These are phyloP conservation scores for Charanyca ferruginea DNA, from an alignment of 2,888 invertebrate species.

Conservation along the genomic window DNA sequence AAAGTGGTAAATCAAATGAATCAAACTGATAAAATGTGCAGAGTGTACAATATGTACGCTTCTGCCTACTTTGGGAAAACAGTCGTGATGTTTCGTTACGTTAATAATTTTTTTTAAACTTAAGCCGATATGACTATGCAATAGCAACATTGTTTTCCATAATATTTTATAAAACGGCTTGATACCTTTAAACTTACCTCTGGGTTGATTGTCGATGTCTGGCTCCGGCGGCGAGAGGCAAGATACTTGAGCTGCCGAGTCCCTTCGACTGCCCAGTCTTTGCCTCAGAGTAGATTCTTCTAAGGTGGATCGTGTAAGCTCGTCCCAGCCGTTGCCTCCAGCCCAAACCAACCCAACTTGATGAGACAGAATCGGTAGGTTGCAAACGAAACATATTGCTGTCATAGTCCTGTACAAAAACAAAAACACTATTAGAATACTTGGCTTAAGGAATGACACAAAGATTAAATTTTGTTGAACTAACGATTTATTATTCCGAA, in stretches of 20 bases:
- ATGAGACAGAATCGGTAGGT: conserved; percentile 98
- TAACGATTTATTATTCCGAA: conserved; percentile 88
- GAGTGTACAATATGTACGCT: neutral
- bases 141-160: neutral
- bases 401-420: conserved; percentile 95
- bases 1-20: conserved; percentile 19
- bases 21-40: neutral
- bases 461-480: conserved; percentile 60
- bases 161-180: neutral
- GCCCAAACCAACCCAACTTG: conserved; percentile 98
- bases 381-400: conserved; percentile 98
- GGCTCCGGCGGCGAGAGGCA: conserved; percentile 96
- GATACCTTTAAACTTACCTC: conserved; percentile 74
- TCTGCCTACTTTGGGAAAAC: neutral
- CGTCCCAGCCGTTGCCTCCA: conserved; percentile 98
- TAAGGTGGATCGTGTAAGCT: conserved; percentile 95
- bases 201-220: conserved; percentile 92
- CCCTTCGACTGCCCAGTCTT: conserved; percentile 95
- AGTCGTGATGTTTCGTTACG: neutral
- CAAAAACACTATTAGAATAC: conserved; percentile 63
- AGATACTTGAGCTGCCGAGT: conserved; percentile 97
- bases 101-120: neutral
- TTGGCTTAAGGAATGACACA: conserved; percentile 3
- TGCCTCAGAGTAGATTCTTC: conserved; percentile 96
- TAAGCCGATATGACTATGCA: too few species aligned